phyloP scores from a whole-genome alignment of 2,113 vertebrate species.

The Dasyurus viverrinus region DNA sequence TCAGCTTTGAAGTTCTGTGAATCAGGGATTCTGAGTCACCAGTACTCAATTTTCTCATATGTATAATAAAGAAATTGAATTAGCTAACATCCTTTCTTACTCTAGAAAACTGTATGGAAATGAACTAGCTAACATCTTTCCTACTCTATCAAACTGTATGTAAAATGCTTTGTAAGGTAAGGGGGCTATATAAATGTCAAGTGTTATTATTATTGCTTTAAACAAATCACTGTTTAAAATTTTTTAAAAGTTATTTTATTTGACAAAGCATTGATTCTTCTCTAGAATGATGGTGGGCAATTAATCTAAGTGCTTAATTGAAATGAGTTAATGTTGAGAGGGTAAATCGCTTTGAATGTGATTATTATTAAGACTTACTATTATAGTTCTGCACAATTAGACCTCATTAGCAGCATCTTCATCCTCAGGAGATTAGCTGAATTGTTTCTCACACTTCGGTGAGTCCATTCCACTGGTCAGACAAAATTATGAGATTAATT shows the following conservation, averaged over 20 bases:
- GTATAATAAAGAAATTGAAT: neutral
- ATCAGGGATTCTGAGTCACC: neutral
- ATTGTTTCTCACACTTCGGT: constrained; percentile 32
- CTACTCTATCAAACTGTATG: neutral
- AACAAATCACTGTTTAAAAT: constrained; percentile 12
- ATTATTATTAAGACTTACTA: constrained; percentile 46
- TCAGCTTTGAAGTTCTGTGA: neutral
- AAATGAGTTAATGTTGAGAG: constrained; percentile 54
- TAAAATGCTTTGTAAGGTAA: neutral
- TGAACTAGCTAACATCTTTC: no score
- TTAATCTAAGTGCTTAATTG: constrained; percentile 57
- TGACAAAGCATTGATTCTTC: constrained; percentile 28
- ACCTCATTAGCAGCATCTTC: constrained; percentile 47
- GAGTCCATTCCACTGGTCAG: constrained; percentile 24
- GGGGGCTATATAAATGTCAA: neutral
- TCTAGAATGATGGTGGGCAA: constrained; percentile 31
- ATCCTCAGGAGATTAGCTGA: constrained; percentile 38
- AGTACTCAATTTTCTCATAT: neutral
- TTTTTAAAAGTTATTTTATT: constrained; percentile 46
- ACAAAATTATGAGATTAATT: constrained; percentile 51
- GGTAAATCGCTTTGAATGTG: constrained; percentile 34
- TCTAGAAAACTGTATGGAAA: neutral
- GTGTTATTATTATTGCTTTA: constrained; percentile 32
- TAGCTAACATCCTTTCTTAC: no score
- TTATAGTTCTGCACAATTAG: constrained; percentile 46